Base-by-base conservation (phyloP, 2,797 vertebrate species). In the Diceros bicornis region DNA sequence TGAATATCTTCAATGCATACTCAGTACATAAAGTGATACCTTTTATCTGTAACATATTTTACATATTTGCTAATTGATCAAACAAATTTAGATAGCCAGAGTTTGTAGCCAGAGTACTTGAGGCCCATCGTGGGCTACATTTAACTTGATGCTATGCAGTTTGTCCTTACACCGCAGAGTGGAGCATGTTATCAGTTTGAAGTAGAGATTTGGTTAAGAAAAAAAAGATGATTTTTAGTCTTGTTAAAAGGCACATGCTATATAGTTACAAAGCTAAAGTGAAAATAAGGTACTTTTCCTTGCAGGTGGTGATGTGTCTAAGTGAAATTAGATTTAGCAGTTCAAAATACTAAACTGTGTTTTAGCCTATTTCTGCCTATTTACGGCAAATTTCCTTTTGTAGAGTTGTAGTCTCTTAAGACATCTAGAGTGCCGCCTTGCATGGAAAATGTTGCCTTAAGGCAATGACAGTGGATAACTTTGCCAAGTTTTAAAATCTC, bases 401-500 rank as follows among this genome's bases (percentile, higher is more conserved):
- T 94, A 78, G 47, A 79, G 10, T 66, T 95, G 32, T 47, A 37
- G 55, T 89, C 57, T 94, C 57, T 82, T 85, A 84, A 96, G 55
- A 89, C 55, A 91, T 66, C 12, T 72, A 29, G 50, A 85, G 50
- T 62, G 13, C 27, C 27, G 85, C 18, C 25, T 96, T 91, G 23
- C 41, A 77, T 61, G 87, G 27, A 79, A 89, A 97, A 69, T 94
- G 8, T 94, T 94, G 55, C 55, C 55, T 95, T 83, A 77, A 72
- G 55, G 77, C 34, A 87, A 89, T 74, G 79, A 44, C 27, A 77
- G 20, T 88, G 32, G 34, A 61, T 93, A 96, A 91, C 41, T 91
- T 96, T 79, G 37, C 29, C 59, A 91, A 75, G 17, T 59, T 84
- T 94, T 97, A 86, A 82, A 75, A 97, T 92, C 81, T 89, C 85